These are phyloP conservation scores for Isichthys henryi DNA, from an alignment of 2,113 vertebrate species.

Conservation along the genomic window DNA sequence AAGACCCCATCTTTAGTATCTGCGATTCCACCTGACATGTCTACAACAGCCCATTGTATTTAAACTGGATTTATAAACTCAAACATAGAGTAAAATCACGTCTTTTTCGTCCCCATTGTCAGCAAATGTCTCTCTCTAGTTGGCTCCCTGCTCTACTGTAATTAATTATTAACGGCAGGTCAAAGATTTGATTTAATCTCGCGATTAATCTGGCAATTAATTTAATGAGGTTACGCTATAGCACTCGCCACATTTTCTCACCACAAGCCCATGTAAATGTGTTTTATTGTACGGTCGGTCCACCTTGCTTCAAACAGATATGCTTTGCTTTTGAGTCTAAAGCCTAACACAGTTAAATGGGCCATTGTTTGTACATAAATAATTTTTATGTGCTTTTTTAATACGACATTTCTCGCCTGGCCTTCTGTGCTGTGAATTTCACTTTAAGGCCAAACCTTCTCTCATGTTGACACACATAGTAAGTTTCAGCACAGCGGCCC, in stretches of 20 bases:
- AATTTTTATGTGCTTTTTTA: background rate
- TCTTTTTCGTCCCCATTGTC: background rate
- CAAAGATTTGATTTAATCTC: constrained; percentile 5
- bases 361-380: background rate
- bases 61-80: background rate
- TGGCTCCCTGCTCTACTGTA: background rate
- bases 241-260: background rate
- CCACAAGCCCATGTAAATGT: background rate
- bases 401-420: background rate
- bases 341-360: background rate
- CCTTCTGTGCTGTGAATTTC: background rate
- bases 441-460: background rate
- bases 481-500: background rate
- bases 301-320: background rate
- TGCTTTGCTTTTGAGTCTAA: background rate
- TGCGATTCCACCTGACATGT: background rate
- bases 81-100: background rate
- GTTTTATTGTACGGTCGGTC: background rate
- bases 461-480: background rate
- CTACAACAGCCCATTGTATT: background rate
- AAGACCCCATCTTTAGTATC: background rate
- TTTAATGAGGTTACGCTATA: background rate
- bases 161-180: background rate
- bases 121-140: background rate
- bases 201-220: constrained; percentile 5